Percentiles rank a stretch among this genome's conserved stretches.
Evolutionary conservation across 2,113 vertebrate species (phyloP).

Genomic region (Peromyscus maniculatus): DNA sequence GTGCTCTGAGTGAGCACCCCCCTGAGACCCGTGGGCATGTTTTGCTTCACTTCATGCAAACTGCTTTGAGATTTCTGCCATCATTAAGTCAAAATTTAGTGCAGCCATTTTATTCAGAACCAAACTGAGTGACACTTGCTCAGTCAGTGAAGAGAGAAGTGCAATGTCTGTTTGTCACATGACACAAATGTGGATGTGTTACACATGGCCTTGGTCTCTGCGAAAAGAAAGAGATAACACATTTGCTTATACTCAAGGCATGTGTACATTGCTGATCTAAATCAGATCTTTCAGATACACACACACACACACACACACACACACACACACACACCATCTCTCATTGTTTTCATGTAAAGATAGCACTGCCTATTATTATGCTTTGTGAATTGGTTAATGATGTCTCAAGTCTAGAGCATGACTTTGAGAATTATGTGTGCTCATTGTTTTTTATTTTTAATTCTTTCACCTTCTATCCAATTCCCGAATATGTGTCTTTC

Average conservation of each 20-base stretch:
- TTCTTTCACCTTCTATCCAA: background rate
- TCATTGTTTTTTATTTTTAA: background rate
- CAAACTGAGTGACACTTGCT: constrained; percentile 69
- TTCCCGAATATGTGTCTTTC: background rate
- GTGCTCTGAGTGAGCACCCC: constrained; percentile 70
- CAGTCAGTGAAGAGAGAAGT: background rate
- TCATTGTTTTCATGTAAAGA: background rate
- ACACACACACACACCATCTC: background rate
- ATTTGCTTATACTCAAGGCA: background rate
- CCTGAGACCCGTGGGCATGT: constrained; percentile 63
- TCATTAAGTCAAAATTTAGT: constrained; percentile 82
- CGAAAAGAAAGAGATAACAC: background rate
- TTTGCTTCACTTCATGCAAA: constrained; percentile 78
- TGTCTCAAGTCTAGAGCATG: background rate
- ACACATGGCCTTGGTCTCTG: background rate
- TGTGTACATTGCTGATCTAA: background rate
- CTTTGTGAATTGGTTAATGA: background rate
- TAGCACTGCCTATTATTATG: background rate
- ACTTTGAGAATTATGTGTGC: background rate
- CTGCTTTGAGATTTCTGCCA: constrained; percentile 79
- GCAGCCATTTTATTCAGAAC: constrained; percentile 79
- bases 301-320: background rate
- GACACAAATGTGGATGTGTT: background rate
- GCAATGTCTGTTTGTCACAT: background rate
- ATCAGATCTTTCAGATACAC: background rate